Base-by-base conservation (phyloP, 2,797 vertebrate genomes). In the Cuniculus paca region DNA sequence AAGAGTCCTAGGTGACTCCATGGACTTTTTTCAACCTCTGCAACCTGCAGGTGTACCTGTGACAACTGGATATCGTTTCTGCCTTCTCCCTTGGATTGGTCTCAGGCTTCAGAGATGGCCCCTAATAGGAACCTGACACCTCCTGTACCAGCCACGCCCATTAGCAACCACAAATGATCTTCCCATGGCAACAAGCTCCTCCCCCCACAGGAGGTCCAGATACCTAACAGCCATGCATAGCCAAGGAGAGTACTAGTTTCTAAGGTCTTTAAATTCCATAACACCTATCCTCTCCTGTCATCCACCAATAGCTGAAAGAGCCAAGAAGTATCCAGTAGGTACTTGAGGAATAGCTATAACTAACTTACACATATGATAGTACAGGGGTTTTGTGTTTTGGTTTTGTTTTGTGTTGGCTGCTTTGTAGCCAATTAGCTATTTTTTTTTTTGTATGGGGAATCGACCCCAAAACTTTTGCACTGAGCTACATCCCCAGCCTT, bases 161-260 rank as follows among this genome's bases (percentile, higher is more conserved):
- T 26, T 42, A 95, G 34, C 56, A 91, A 28, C 36, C 87, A 31
- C 26, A 36, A 68, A 48, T 5, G 6, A 6, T 39, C 20, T 92
- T 39, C 58, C 42, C 61, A 42, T 7, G n/a, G 45, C 61, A 42
- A 28, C n/a, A 94, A 86, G 61, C 65, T 68, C n/a, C 28, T 82
- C 54, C 22, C 34, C 28, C 39, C 14, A 13, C 0, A 9, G 6
- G 58, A 91, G 0, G 22, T 34, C 34, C 60, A 78, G 6, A 88
- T 31, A 24, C 9, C n/a, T 48, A 42, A 42, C 0, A 72, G 11
- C 20, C n/a, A 17, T 36, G 39, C 22, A 5, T 0, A 48, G 19
- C 14, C 31, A 9, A 54, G n/a, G 24, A 50, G 12, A 19, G 52
- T 14, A 68, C 10, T 39, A 77, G 52, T 63, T 70, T 68, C 58